Evolutionary conservation across 2,113 vertebrate genomes (phyloP).

Genomic region (Hyla sarda): DNA sequence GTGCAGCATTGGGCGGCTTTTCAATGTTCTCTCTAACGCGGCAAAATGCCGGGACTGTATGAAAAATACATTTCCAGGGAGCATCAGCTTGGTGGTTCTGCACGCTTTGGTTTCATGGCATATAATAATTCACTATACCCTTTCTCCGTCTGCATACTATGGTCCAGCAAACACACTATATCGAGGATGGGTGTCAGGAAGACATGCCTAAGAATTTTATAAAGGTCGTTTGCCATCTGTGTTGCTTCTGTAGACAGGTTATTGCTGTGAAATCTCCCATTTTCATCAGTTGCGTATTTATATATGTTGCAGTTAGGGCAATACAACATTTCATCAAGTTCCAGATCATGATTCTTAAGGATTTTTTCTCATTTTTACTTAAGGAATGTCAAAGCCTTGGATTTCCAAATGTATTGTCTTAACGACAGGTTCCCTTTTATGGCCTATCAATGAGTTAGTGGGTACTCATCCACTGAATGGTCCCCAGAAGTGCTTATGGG

Average conservation of each 20-base stretch:
- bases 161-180: background rate
- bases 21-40: background rate
- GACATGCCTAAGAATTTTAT: background rate
- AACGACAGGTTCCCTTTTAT: too few species aligned
- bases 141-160: background rate
- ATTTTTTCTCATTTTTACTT: too few species aligned
- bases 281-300: background rate
- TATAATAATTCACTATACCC: slow-evolving; percentile 3
- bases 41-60: background rate
- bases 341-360: background rate
- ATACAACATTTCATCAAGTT: background rate
- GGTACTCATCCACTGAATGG: too few species aligned
- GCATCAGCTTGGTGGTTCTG: background rate
- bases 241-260: background rate
- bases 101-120: background rate
- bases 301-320: background rate
- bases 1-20: background rate
- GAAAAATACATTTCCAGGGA: background rate
- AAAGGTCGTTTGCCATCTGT: background rate
- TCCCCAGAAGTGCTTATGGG: too few species aligned
- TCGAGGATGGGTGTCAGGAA: background rate
- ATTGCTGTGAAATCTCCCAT: background rate
- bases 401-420: too few species aligned
- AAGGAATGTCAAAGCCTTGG: too few species aligned
- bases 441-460: too few species aligned